These are phyloP conservation scores for Hystrix cristata DNA, from an alignment of 2,113 vertebrate genomes.

Conservation along the genomic window DNA sequence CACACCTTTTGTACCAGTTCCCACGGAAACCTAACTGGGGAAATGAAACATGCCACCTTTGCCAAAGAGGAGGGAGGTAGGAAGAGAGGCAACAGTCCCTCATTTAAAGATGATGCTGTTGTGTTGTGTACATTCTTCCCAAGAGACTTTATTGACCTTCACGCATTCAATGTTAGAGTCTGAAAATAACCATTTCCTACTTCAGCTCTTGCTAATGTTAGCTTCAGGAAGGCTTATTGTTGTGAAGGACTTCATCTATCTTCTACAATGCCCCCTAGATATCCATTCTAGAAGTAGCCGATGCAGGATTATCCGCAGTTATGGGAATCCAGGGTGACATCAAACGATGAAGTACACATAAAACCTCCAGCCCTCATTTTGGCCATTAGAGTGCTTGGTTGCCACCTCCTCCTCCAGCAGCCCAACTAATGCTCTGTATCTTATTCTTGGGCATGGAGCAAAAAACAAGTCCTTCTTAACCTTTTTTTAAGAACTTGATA, in stretches of 20 bases:
- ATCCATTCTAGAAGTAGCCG: slow-evolving; percentile 18
- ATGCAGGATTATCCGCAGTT: not conserved
- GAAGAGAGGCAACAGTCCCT: not conserved
- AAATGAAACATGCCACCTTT: slow-evolving; percentile 69
- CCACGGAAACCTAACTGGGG: slow-evolving; percentile 82
- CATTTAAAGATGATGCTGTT: not conserved
- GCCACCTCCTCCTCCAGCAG: not conserved
- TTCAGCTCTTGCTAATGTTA: slow-evolving; percentile 67
- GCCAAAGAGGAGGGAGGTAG: slow-evolving; percentile 17
- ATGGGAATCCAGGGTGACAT: not conserved
- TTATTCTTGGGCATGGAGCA: not conserved
- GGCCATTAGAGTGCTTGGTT: not conserved
- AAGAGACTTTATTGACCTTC: not conserved
- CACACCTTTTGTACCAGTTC: slow-evolving; percentile 69
- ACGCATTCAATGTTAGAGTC: not conserved
- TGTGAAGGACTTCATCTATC: slow-evolving; percentile 15
- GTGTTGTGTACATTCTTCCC: slow-evolving; percentile 1
- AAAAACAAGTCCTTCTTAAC: slow-evolving; percentile 1
- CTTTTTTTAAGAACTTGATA: not conserved
- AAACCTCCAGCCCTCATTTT: slow-evolving; percentile 45
- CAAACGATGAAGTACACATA: not conserved
- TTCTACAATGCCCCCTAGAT: not conserved
- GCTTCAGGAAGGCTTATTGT: slow-evolving; percentile 55
- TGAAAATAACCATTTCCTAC: slow-evolving; percentile 42
- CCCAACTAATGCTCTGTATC: not conserved